phyloP scores from a whole-genome alignment of 2,797 vertebrate species.

The Gadopsis marmoratus region DNA sequence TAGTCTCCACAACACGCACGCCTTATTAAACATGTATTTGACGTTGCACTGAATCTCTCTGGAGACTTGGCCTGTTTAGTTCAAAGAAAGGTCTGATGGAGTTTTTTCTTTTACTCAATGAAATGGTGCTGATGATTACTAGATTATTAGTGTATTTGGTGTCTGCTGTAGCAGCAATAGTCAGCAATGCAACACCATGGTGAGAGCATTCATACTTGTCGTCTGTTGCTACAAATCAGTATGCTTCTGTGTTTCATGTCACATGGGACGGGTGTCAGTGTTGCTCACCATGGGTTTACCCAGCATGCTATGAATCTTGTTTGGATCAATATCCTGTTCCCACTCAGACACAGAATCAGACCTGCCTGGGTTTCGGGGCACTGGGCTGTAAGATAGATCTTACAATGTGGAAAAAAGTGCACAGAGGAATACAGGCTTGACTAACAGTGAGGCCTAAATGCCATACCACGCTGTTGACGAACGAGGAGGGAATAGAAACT shows the following conservation, averaged over 20 bases:
- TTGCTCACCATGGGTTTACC: constrained; percentile 55
- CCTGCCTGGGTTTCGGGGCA: constrained; percentile 48
- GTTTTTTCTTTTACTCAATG: constrained; percentile 33
- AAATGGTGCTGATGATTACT: constrained; percentile 45
- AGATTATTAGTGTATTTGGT: constrained; percentile 34
- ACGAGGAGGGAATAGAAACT: constrained; percentile 21
- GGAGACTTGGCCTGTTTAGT: constrained; percentile 73
- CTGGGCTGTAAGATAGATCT: constrained; percentile 40
- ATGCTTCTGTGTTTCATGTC: constrained; percentile 36
- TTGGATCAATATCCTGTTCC: constrained; percentile 73
- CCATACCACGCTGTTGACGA: constrained; percentile 25
- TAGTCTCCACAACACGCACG: constrained; percentile 46
- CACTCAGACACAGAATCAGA: constrained; percentile 58
- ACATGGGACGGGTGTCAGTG: constrained; percentile 42
- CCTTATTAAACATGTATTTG: constrained; percentile 76
- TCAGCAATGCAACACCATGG: constrained; percentile 17
- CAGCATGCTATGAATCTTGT: constrained; percentile 60
- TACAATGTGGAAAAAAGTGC: constrained; percentile 32
- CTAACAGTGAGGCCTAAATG: constrained; percentile 43
- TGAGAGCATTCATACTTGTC: constrained; percentile 30
- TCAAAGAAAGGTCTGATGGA: constrained; percentile 62
- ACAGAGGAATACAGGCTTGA: constrained; percentile 33
- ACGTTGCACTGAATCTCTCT: constrained; percentile 62
- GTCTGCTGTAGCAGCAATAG: constrained; percentile 15
- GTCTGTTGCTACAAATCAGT: constrained; percentile 37